phyloP scores from a whole-genome alignment of 2,113 vertebrate genomes.

The Nerophis ophidion region DNA sequence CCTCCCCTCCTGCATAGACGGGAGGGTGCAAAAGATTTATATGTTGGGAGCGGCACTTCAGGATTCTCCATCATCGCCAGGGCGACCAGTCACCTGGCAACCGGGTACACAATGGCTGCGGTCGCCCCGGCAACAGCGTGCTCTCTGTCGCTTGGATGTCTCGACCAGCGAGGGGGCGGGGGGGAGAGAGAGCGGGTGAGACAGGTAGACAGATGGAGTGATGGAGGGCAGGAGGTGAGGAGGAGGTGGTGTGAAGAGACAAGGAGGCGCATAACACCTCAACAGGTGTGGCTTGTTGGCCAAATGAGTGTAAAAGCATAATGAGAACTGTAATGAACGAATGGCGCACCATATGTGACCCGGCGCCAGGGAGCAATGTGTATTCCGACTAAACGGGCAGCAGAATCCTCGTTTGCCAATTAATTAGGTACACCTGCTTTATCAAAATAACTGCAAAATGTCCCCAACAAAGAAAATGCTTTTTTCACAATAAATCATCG shows the following conservation, averaged over 20 bases:
- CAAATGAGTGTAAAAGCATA: constrained; percentile 57
- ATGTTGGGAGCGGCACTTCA: constrained; percentile 37
- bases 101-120: constrained; percentile 67
- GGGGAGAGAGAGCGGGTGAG: constrained; percentile 28
- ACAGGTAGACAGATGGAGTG: constrained; percentile 64
- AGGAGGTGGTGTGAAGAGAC: constrained; percentile 19
- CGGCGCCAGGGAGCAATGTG: constrained; percentile 17
- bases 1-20: constrained; percentile 36
- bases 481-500: too few relatives aligned
- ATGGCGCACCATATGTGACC: constrained; percentile 43
- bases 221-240: constrained; percentile 38
- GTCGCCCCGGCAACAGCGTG: constrained; percentile 67
- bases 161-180: not conserved
- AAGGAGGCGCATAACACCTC: constrained; percentile 52
- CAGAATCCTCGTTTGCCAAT: too few relatives aligned
- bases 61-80: constrained; percentile 74
- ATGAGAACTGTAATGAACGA: constrained; percentile 59
- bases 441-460: too few relatives aligned
- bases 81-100: constrained; percentile 70
- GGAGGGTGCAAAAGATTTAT: constrained; percentile 53
- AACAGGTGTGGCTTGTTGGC: constrained; percentile 54
- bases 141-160: constrained; percentile 24
- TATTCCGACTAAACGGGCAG: not conserved
- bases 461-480: too few relatives aligned
- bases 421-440: too few relatives aligned